These are phyloP conservation scores for Myotis vivesi DNA, from an alignment of 2,797 vertebrate genomes.

Conservation along the genomic window DNA sequence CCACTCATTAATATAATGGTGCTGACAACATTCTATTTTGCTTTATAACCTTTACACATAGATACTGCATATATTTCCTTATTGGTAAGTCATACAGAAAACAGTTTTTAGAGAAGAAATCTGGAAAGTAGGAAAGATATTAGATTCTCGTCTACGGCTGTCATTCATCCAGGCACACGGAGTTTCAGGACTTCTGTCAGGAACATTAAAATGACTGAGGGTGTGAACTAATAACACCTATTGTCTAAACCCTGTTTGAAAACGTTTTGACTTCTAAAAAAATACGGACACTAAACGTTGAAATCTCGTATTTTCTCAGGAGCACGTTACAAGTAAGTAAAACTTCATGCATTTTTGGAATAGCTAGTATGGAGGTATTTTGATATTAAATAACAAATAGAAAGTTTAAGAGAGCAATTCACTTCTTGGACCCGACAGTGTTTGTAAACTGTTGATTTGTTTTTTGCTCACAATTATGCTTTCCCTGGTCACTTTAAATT, in stretches of 20 bases:
- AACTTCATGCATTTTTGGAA: not conserved
- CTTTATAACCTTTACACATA: not conserved
- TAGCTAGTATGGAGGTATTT: not conserved
- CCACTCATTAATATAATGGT: not conserved
- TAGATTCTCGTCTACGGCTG: not conserved
- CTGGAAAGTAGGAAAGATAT: not conserved
- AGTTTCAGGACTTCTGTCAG: not conserved
- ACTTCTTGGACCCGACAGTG: not conserved
- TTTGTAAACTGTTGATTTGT: not conserved
- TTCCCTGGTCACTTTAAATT: not conserved
- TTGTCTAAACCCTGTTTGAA: not conserved
- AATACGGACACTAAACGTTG: not conserved
- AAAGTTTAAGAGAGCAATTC: not conserved
- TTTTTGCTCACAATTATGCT: not conserved
- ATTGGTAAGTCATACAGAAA: not conserved
- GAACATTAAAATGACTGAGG: not conserved
- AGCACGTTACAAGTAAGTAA: slow-evolving; percentile 15
- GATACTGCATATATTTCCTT: not conserved
- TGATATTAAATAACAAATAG: not conserved
- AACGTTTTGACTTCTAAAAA: not conserved
- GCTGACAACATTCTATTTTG: not conserved
- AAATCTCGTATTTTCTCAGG: not conserved
- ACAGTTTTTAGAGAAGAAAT: not conserved
- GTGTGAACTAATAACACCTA: not conserved
- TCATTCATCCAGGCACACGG: not conserved